Evolutionary conservation across 1,140 invertebrate species (phyloP).

Genomic region (Drosophila pectinifera): DNA sequence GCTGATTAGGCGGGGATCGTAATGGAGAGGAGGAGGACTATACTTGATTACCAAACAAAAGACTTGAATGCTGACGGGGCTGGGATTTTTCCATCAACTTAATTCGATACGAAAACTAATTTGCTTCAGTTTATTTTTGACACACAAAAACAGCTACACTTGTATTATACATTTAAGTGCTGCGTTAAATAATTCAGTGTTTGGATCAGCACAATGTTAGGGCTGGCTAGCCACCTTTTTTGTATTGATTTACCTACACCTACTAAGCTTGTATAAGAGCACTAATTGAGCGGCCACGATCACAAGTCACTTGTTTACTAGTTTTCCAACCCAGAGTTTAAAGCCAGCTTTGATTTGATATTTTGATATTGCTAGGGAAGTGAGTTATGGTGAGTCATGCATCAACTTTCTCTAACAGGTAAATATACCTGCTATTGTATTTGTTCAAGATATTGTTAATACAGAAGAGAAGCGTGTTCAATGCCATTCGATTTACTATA

Average conservation of each 20-base stretch:
- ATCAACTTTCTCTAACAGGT: slow-evolving; percentile 19
- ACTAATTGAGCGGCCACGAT: slow-evolving; percentile 24
- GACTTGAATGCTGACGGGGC: slow-evolving; percentile 17
- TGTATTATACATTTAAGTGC: slow-evolving; percentile 14
- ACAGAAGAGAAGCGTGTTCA: neutral
- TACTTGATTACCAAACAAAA: slow-evolving; percentile 45
- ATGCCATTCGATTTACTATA: slow-evolving; percentile 3
- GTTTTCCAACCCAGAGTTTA: neutral
- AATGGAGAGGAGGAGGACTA: neutral
- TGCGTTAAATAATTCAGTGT: slow-evolving; percentile 15
- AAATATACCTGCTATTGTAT: neutral
- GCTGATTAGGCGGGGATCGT: slow-evolving; percentile 41
- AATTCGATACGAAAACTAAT: slow-evolving; percentile 24
- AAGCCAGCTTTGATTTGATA: slow-evolving; percentile 7
- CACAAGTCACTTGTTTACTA: neutral
- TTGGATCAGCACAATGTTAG: slow-evolving; percentile 14
- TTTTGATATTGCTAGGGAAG: no score
- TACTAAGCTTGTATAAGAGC: slow-evolving; percentile 10
- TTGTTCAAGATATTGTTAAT: neutral
- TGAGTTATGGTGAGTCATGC: slow-evolving; percentile 28
- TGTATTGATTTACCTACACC: neutral
- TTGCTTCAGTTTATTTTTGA: slow-evolving; percentile 1
- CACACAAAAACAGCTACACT: neutral
- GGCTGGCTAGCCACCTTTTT: slow-evolving; percentile 1
- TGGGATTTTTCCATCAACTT: slow-evolving; percentile 29